Base-by-base conservation (phyloP, 2,797 vertebrate species). In the Cyprinella venusta region DNA sequence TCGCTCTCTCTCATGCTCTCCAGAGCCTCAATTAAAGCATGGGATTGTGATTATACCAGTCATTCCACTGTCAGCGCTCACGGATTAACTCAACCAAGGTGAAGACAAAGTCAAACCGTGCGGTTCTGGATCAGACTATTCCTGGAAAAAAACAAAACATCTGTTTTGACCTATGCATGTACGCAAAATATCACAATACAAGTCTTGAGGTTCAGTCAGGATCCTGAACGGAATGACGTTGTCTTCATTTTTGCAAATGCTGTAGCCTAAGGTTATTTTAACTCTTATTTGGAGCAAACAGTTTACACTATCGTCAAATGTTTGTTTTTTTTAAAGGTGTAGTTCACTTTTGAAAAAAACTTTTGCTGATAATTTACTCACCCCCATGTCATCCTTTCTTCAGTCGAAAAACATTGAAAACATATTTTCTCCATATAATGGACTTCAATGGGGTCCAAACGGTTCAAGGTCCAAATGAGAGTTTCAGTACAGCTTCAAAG, bases 31-130 rank as follows among this genome's bases (percentile, higher is more conserved):
- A 45, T 63, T 76, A 76, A 76, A 63, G 75, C 52, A 18, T 52
- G 63, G 30, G 16, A 67, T 65, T 79, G 76, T 79, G 76, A 67
- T 68, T 79, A 69, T 79, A 30, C n/a, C 78, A 79, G 38, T 26
- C 9, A 13, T 36, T 79, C 33, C 72, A 56, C 71, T 38, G 38
- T 61, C 40, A 79, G 30, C 38, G 65, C 74, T 65, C 33, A 45
- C 38, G 21, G 45, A 54, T 64, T 33, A 56, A 21, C 70, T 26
- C 56, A 64, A 63, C 52, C 85, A 63, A 67, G 81, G 76, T 63
- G 76, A 79, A 80, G 26, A 26, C 65, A 69, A 84, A 52, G 52
- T 74, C 67, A 81, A 50, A 79, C 3, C 8, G 3, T 13, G 13
- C 1, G 8, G 24, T 12, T 50, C 69, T 50, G 45, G 26, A 72